A percentile compares a stretch with the other conserved stretches of the same genome.
These are phyloP conservation scores for Exocentrus adspersus DNA, from an alignment of 2,888 invertebrate genomes.

Conservation along the genomic window DNA sequence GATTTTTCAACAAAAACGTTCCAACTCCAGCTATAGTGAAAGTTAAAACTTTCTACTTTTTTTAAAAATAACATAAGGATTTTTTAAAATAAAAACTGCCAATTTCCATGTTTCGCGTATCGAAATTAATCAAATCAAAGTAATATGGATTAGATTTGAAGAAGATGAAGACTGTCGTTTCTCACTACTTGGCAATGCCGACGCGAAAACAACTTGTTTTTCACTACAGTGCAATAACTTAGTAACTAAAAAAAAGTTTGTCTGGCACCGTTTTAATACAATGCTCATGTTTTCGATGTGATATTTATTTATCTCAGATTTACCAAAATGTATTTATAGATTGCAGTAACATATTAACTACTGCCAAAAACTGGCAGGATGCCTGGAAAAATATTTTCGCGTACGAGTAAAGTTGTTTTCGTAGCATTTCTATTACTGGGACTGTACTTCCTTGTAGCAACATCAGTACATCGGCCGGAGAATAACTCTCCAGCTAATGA, in stretches of 20 bases:
- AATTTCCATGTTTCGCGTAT: no score
- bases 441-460: slow-evolving; percentile 8
- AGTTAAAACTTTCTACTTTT: no score
- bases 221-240: background rate
- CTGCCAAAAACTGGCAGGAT: slow-evolving; percentile 2
- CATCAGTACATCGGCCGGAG: background rate
- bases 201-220: background rate
- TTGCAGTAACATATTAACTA: background rate
- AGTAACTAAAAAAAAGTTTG: background rate
- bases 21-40: no score
- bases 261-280: background rate
- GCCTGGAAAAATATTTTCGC: background rate
- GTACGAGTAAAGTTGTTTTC: slow-evolving; percentile 7
- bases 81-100: no score
- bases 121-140: no score
- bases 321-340: background rate
- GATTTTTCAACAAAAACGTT: no score
- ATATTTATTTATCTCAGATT: background rate
- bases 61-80: no score
- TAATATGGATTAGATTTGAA: no score
- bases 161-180: no score
- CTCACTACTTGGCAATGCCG: background rate
- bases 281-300: background rate
- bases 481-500: no score
- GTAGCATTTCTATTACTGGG: background rate